Evolutionary conservation across 2,888 invertebrate species (phyloP).

Genomic region (Ischnus inquisitorius): DNA sequence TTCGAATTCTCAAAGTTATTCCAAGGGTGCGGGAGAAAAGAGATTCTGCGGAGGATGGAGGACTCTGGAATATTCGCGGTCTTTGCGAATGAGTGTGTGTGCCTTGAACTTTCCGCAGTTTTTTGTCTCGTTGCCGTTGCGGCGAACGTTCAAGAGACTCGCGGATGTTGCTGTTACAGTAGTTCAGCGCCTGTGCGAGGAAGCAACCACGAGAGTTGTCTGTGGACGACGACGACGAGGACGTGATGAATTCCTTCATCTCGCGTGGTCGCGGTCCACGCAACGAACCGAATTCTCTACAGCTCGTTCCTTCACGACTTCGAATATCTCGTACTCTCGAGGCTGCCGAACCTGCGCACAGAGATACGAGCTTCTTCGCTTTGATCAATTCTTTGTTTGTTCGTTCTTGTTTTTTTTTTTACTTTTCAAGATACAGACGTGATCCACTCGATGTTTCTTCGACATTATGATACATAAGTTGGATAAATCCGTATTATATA

Average conservation of each 20-base stretch:
- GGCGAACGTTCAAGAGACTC: constrained; percentile 55
- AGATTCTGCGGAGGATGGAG: constrained; percentile 13
- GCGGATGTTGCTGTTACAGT: constrained; percentile 8
- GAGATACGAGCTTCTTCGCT: constrained; percentile 3
- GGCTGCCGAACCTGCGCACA: not conserved
- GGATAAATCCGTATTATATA: not conserved
- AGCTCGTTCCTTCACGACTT: not conserved
- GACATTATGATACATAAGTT: not conserved
- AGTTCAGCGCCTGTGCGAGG: constrained; percentile 27
- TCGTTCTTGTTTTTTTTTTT: not conserved
- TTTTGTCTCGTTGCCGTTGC: constrained; percentile 51
- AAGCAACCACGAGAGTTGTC: constrained; percentile 22
- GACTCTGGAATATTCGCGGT: constrained; percentile 45
- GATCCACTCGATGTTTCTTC: not conserved
- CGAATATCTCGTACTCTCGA: constrained; percentile 2
- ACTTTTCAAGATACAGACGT: constrained; percentile 16
- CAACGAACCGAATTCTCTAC: constrained; percentile 53
- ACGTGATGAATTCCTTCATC: constrained; percentile 76
- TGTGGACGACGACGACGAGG: constrained; percentile 53
- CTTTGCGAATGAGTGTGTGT: constrained; percentile 17
- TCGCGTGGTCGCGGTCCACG: constrained; percentile 66
- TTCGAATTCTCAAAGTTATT: constrained; percentile 37
- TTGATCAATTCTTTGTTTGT: not conserved
- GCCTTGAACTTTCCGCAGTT: constrained; percentile 60
- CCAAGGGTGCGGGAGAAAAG: constrained; percentile 10